Evolutionary conservation across 2,113 vertebrate species (phyloP), one percentile per base, ranked within the genome.

Genomic region (Phylloscopus trochilus): DNA sequence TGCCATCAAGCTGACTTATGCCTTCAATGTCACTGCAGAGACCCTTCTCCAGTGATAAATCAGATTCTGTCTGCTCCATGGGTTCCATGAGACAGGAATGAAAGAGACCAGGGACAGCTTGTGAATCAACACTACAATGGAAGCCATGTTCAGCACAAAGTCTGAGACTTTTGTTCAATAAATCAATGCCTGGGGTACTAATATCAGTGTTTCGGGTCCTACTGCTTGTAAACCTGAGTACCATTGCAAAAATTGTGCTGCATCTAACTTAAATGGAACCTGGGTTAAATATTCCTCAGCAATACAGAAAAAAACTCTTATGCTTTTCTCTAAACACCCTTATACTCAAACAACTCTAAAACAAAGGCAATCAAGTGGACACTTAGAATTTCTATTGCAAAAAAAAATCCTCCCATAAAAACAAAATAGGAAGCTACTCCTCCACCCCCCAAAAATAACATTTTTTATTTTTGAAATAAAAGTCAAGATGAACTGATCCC

Each of bases 1-100:
- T 84, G 64, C 99, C 99, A 82, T 99, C 99, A 13, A 99, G 97
- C 95, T 99, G 99, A 88, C 99, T 97, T 55, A 99, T 98, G 85
- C 98, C 98, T 20, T 97, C 97, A 90, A 97, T 89, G 31, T 98
- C 98, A 51, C 93, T 95, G 90, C 93, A 97, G 85, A 94, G 91
- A 46, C 87, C 92, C 85, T 97, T 97, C 49, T 95, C 93, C 21
- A 82, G 20, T 6, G 2, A 96, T 56, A 85, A 93, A 67, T 37
- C 88, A 81, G 95, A 93, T 72, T 83, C 94, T 9, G 58, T 66
- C 79, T 97, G 97, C 74, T 93, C 86, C 76, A 13, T 28, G 46
- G 88, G 90, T 87, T 95, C 92, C 96, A 63, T 10, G 89, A 84
- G 68, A 92, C 96, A 94, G 41, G 30, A 90, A 87, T 11, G 93